Evolutionary conservation across 2,888 invertebrate species (phyloP), one percentile per base, ranked within the genome.

Genomic region (Smittia sp.): DNA sequence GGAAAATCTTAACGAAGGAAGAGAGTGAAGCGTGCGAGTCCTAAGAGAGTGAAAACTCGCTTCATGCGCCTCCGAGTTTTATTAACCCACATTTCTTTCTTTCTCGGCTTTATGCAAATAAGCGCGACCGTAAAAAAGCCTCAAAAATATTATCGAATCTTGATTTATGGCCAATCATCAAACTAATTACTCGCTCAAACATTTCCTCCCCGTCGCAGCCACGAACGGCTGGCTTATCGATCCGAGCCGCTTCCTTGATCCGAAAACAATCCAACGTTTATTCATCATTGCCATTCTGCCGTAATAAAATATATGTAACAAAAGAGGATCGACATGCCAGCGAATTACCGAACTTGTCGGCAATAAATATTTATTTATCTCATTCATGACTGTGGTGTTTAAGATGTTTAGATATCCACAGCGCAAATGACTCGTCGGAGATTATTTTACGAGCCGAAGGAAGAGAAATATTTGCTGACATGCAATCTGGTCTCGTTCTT

Each of bases 151-250:
- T 32, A 6, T 32, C 32, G 32, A 11, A 6, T 15, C 15, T 6
- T 46, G 46, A 46, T 46, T 46, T 46, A 46, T 46, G 46, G 15
- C 46, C 15, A n/a, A n/a, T 46, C n/a, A 46, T 46, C 46, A 46
- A 46, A 15, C 46, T 46, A 46, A 46, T 46, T 46, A 46, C 46
- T 46, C 2, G 32, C 9, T 32, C 32, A 32, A 32, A 32, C 32
- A 32, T 32, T 32, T 32, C 32, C 4, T 32, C 9, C 32, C 32
- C n/a, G n/a, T 46, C n/a, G 46, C 11, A 11, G n/a, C 46, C n/a
- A 46, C 15, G n/a, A 46, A 46, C 32, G 32, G 46, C 11, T 11
- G 38, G 6, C 15, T 46, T 46, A 46, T 46, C 46, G 46, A 46
- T 46, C n/a, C n/a, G 11, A n/a, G 11, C 11, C 15, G 2, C n/a